Evolutionary conservation across 2,113 vertebrate genomes (phyloP).

Genomic region (Vulpes lagopus): DNA sequence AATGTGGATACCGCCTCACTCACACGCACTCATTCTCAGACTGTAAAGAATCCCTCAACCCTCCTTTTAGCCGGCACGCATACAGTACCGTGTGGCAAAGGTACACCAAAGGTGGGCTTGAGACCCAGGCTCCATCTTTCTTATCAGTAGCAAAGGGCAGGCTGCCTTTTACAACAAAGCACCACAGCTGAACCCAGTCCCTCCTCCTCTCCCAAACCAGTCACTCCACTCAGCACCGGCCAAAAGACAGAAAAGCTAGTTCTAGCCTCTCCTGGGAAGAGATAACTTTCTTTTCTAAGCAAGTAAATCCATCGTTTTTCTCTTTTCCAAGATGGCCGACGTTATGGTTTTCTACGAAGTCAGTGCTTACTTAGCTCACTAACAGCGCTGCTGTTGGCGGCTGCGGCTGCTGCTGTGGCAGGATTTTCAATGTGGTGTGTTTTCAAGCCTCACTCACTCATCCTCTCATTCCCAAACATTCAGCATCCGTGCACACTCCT

Average conservation of each 20-base stretch:
- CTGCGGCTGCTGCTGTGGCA: slow-evolving; percentile 89
- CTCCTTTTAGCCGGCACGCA: slow-evolving; percentile 77
- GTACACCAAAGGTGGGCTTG: slow-evolving; percentile 81
- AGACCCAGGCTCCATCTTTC: slow-evolving; percentile 81
- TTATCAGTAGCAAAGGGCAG: slow-evolving; percentile 87
- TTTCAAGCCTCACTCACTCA: slow-evolving; percentile 95
- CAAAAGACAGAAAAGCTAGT: slow-evolving; percentile 83
- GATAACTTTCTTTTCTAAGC: slow-evolving; percentile 70
- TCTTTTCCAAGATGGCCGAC: slow-evolving; percentile 84
- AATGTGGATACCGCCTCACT: slow-evolving; percentile 92
- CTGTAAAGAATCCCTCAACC: slow-evolving; percentile 85
- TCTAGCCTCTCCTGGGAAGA: slow-evolving; percentile 84
- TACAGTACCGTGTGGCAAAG: slow-evolving; percentile 80
- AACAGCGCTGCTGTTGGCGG: slow-evolving; percentile 85
- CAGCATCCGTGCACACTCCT: slow-evolving; percentile 94
- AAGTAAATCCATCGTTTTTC: slow-evolving; percentile 74
- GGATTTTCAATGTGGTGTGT: slow-evolving; percentile 94
- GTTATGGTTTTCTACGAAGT: slow-evolving; percentile 81
- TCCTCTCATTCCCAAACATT: slow-evolving; percentile 95
- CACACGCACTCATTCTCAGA: slow-evolving; percentile 91
- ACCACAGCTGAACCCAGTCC: slow-evolving; percentile 85
- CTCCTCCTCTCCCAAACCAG: slow-evolving; percentile 78
- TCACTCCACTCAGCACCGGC: slow-evolving; percentile 79
- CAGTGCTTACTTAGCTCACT: slow-evolving; percentile 86
- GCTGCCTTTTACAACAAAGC: slow-evolving; percentile 84